Base-by-base conservation (phyloP, 1,140 invertebrate genomes). In the Drosophila yakuba region DNA sequence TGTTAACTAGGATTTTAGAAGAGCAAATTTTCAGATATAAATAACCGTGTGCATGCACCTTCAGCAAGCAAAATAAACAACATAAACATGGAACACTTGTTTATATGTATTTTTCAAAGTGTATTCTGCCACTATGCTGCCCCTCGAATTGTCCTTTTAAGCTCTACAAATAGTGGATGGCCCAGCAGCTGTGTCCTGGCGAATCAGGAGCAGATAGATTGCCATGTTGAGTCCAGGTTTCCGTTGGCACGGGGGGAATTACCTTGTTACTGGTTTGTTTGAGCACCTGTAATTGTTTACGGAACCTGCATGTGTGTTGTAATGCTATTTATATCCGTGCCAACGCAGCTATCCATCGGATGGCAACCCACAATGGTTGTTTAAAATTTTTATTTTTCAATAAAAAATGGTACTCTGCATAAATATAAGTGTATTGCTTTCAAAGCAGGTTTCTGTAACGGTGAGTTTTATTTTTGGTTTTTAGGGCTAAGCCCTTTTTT, bases 81-180 rank as follows among this genome's bases (percentile, higher is more conserved):
- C 8, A 10, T 32, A 32, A 32, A 32, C 8, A 32, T 32, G 7
- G 25, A 4, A 25, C 2, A 3, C 2, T 3, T 25, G 23, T 25
- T 25, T 25, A 25, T 4, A 25, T 4, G 4, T 12, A 17, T 36
- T 52, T 20, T 7, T 12, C 4, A 10, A 1, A 0, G 44, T 71
- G 64, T 39, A 47, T 10, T 51, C n/a, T 35, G 12, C 15, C 36
- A 6, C 14, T 39, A 55, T 54, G 50, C 41, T 44, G 43, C 72
- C 68, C 43, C 47, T 67, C 44, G 54, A 71, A 83, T 60, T 57
- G 71, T 72, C 76, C 55, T 66, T 64, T 85, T 88, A 81, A 86
- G 82, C 78, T 86, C 69, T 60, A 75, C 82, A 88, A 86, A 88
- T 79, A 86, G 82, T 78, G 64, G 23, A 72, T 63, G 60, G 64